Conservation (phyloP, 2,888 invertebrate genomes). For the Serripes groenlandicus region DNA sequence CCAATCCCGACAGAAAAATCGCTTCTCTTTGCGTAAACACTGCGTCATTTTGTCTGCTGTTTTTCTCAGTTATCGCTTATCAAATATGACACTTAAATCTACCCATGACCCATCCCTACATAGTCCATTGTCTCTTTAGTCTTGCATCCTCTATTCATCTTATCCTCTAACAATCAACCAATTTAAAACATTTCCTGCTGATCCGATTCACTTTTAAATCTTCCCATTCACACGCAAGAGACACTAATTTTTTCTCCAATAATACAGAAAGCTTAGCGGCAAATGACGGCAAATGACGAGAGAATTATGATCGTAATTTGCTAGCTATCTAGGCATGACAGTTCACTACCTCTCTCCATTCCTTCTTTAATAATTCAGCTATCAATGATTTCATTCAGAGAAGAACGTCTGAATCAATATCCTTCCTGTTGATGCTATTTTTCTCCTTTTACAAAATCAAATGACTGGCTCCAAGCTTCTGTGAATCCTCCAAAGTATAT, state of each 20-base stretch:
- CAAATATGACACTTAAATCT: constrained; percentile 4
- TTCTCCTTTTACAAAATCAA: constrained; percentile 19
- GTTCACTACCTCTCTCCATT: neutral
- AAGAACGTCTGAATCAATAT: constrained; percentile 6
- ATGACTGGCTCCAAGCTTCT: constrained; percentile 13
- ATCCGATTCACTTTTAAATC: neutral
- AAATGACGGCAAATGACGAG: neutral
- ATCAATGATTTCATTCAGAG: constrained; percentile 15
- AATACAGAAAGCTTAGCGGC: neutral
- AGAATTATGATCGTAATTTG: constrained; percentile 6
- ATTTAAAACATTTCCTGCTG: constrained; percentile 7
- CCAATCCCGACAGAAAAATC: constrained; percentile 97
- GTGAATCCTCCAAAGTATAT: neutral
- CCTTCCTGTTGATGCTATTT: constrained; percentile 3
- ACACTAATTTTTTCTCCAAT: constrained; percentile 7
- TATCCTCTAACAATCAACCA: constrained; percentile 6
- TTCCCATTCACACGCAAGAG: neutral
- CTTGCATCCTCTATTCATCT: neutral
- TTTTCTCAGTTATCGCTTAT: neutral
- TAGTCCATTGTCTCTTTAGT: neutral
- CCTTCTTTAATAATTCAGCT: constrained; percentile 18
- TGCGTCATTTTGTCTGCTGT: constrained; percentile 77
- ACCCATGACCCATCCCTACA: neutral
- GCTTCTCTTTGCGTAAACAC: constrained; percentile 81
- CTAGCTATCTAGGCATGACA: constrained; percentile 5